These are phyloP conservation scores for Ephestia elutella DNA, from an alignment of 1,140 invertebrate genomes.

Conservation along the genomic window DNA sequence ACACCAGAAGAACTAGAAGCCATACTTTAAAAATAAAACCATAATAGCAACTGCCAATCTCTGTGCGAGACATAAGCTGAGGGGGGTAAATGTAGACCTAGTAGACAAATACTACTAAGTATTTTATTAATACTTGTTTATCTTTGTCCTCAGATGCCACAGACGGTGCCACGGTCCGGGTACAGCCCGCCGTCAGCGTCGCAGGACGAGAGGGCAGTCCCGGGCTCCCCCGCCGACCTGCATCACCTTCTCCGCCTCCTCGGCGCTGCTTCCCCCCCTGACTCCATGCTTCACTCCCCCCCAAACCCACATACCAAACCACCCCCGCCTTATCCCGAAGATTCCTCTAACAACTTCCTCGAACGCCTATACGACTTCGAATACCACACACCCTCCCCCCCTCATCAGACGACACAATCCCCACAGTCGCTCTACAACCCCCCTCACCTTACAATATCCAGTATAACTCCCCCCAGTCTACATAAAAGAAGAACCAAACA, in stretches of 20 bases:
- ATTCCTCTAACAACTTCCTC: conserved; percentile 49
- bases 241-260: conserved; percentile 73
- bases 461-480: conserved; percentile 48
- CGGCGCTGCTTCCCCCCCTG: conserved; percentile 72
- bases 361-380: conserved; percentile 65
- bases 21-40: no score
- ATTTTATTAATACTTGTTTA: no score
- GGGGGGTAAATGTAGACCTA: no score
- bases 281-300: conserved; percentile 72
- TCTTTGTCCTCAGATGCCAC: conserved; percentile 83
- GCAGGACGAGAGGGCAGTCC: conserved; percentile 76
- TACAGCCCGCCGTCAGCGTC: conserved; percentile 84
- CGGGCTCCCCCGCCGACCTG: conserved; percentile 75
- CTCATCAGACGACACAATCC: conserved; percentile 70
- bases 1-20: no score
- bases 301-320: conserved; percentile 60
- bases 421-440: conserved; percentile 67
- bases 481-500: conserved; percentile 71
- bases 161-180: conserved; percentile 83
- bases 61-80: no score
- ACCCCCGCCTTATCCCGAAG: conserved; percentile 63
- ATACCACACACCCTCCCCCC: conserved; percentile 68
- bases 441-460: conserved; percentile 63
- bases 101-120: no score
- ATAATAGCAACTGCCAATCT: no score